Evolutionary conservation across 2,797 vertebrate genomes (phyloP), one percentile per base, ranked within the genome.

Genomic region (Artibeus jamaicensis): DNA sequence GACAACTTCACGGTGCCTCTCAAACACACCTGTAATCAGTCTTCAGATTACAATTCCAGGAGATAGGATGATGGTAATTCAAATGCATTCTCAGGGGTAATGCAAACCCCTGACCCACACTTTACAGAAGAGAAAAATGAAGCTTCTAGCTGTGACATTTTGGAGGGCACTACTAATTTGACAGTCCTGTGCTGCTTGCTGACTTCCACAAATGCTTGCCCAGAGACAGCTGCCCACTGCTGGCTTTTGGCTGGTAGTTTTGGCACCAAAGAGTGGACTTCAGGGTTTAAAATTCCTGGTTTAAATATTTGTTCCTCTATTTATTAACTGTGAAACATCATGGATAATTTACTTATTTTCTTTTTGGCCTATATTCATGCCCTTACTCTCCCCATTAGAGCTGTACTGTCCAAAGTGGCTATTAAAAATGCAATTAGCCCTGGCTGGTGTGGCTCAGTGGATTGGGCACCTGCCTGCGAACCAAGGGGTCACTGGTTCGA

Each of bases 211-310:
- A 65, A 76, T 10, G 32, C 50, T 22, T 59, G 32, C 24, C 73
- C 44, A 77, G 77, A 85, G 53, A 77, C 3, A 34, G n/a, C 18
- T 37, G 74, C 29, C 55, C 53, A 21, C n/a, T 93, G 50, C 26
- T 73, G 46, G 90, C 22, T 88, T 90, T 87, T 84, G 8, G 48
- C 15, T 78, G 46, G 22, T 74, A 74, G 37, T 84, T 96, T 94
- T 59, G 44, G 39, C 77, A 9, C 68, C 44, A 68, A 86, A 34
- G 93, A 53, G 37, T 93, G 53, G 37, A 19, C 32, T 87, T 81
- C 48, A 34, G 55, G 29, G 8, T 48, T 94, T 74, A 9, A 71
- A 93, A 57, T 67, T 93, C 71, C 57, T n/a, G 9, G 18, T 83
- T 91, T 68, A 96, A 92, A 91, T 83, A 11, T 39, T 83, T 90